These are phyloP conservation scores for Ceriagrion tenellum DNA, from an alignment of 2,888 invertebrate genomes.

Conservation along the genomic window DNA sequence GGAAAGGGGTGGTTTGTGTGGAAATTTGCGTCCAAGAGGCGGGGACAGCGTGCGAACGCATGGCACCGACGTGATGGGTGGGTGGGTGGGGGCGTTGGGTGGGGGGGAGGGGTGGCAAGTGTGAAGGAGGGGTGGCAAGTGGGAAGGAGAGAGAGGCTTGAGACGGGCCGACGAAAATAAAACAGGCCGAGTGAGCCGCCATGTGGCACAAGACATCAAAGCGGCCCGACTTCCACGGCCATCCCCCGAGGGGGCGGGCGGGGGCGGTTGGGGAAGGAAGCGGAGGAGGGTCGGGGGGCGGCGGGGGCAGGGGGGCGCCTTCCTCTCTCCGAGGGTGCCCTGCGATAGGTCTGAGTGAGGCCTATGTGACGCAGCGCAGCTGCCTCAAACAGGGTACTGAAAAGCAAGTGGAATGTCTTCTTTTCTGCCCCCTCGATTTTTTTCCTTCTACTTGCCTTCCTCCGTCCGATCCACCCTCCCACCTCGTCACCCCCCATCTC, in stretches of 20 bases:
- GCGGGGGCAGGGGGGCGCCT: not conserved
- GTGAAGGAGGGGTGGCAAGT: not conserved
- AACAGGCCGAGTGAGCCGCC: conserved; percentile 62
- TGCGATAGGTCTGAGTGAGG: conserved; percentile 57
- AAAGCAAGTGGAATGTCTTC: conserved; percentile 61
- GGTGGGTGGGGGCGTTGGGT: not conserved
- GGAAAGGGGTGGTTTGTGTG: not conserved
- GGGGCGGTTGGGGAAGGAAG: not conserved
- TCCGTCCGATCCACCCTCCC: not conserved
- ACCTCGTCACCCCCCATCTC: not conserved
- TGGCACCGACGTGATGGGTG: not conserved
- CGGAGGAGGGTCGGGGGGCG: not conserved
- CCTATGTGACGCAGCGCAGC: conserved; percentile 55
- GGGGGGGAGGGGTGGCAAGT: not conserved
- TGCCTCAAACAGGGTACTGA: conserved; percentile 47
- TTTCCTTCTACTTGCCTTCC: not conserved
- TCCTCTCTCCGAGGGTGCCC: not conserved
- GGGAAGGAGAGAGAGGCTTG: not conserved
- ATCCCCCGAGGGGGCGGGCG: not conserved
- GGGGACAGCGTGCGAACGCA: not conserved
- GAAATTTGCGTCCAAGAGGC: not conserved
- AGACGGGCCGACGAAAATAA: conserved; percentile 56
- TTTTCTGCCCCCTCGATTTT: not conserved
- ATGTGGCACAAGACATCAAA: conserved; percentile 59
- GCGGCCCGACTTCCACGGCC: conserved; percentile 8